phyloP scores from a whole-genome alignment of 1,140 invertebrate species.

The Procambarus virginalis region DNA sequence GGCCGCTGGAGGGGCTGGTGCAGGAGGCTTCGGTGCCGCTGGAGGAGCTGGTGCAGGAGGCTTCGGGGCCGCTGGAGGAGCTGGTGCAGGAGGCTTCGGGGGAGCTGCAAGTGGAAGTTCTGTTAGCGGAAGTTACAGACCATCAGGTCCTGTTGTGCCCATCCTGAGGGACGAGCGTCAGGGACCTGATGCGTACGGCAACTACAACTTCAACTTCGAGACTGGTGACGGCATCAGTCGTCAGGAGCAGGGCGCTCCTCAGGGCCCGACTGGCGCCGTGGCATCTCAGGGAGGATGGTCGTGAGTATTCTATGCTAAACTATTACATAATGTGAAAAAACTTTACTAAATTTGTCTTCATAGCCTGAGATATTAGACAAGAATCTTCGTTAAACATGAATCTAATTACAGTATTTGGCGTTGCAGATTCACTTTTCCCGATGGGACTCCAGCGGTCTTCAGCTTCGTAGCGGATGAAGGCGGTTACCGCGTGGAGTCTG shows the following conservation, averaged over 20 bases:
- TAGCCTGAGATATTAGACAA: no score
- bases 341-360: no score
- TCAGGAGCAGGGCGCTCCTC: conserved; percentile 33
- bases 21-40: background rate
- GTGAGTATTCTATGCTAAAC: conserved; percentile 9
- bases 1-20: background rate
- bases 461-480: conserved; percentile 40
- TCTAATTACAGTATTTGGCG: background rate
- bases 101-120: background rate
- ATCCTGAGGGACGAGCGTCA: conserved; percentile 42
- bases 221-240: conserved; percentile 45
- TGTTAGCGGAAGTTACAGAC: background rate
- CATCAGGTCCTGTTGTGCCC: conserved; percentile 12
- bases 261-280: conserved; percentile 28
- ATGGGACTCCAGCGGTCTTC: conserved; percentile 12
- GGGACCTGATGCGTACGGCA: conserved; percentile 32
- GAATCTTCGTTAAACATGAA: no score
- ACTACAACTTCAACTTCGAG: conserved; percentile 49
- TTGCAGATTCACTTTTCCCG: conserved; percentile 36
- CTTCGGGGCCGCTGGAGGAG: background rate
- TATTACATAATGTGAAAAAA: background rate
- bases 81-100: background rate
- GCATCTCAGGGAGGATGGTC: conserved; percentile 36
- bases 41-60: background rate
- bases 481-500: conserved; percentile 36